phyloP scores from a whole-genome alignment of 2,888 invertebrate species.

The Drosophila mimica region DNA sequence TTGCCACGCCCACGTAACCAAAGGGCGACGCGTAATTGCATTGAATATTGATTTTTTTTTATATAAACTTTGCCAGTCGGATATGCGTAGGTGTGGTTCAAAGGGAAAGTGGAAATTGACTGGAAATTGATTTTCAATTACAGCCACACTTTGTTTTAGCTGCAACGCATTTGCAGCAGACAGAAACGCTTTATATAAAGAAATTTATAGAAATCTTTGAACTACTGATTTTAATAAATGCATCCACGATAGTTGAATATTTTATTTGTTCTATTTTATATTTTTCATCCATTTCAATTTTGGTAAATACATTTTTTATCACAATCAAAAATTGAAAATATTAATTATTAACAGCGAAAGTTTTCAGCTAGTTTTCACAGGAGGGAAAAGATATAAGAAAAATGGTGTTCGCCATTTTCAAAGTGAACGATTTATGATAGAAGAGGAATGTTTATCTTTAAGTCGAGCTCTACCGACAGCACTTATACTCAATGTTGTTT shows the following conservation, averaged over 20 bases:
- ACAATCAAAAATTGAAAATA: background rate
- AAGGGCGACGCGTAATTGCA: conserved; percentile 41
- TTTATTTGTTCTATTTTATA: background rate
- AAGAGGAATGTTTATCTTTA: background rate
- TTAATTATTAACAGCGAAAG: background rate
- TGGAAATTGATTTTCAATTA: conserved; percentile 75
- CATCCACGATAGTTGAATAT: background rate
- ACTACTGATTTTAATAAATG: conserved; percentile 35
- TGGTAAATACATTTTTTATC: background rate
- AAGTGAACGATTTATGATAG: background rate
- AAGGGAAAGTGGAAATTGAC: conserved; percentile 54
- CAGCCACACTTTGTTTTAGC: conserved; percentile 31
- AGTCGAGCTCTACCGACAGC: background rate
- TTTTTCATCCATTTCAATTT: background rate
- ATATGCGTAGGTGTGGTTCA: conserved; percentile 26
- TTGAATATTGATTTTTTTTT: conserved; percentile 47
- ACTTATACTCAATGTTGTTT: conserved; percentile 7
- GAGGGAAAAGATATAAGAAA: background rate
- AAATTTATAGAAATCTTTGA: conserved; percentile 29
- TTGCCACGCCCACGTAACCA: background rate
- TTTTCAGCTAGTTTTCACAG: background rate
- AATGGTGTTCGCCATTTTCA: background rate
- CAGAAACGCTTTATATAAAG: conserved; percentile 22
- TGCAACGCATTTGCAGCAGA: conserved; percentile 18
- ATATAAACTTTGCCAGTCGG: conserved; percentile 8